Evolutionary conservation across 2,113 vertebrate genomes (phyloP).

Genomic region (Ptyas mucosa): DNA sequence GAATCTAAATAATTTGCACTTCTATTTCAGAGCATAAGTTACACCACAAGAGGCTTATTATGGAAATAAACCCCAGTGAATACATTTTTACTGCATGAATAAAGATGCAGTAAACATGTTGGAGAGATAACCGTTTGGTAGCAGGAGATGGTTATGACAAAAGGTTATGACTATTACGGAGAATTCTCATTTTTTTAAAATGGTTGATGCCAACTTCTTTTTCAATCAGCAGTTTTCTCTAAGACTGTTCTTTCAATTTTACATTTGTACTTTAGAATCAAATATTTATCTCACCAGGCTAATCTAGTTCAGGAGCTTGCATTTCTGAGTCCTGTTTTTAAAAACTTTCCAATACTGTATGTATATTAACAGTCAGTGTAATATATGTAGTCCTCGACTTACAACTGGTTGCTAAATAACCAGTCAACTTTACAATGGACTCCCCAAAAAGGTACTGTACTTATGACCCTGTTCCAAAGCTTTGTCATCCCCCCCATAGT

Average conservation of each 20-base stretch:
- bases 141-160: constrained; percentile 19
- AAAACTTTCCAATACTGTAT: not conserved
- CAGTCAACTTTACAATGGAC: not conserved
- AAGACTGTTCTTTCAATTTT: not conserved
- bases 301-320: not conserved
- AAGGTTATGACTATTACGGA: not conserved
- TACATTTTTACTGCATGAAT: not conserved
- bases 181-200: not conserved
- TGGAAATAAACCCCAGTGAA: not conserved
- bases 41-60: not conserved
- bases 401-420: not conserved
- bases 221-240: not conserved
- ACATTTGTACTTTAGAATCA: not conserved
- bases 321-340: not conserved
- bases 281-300: not conserved
- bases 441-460: not conserved
- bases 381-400: not conserved
- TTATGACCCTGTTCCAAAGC: not conserved
- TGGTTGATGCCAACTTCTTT: not conserved
- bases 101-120: not conserved
- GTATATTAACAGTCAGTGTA: not conserved
- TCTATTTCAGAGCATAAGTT: not conserved
- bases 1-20: constrained; percentile 37
- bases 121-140: not conserved
- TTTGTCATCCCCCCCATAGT: not conserved